These are phyloP conservation scores for Volucella inflata DNA, from an alignment of 2,888 invertebrate genomes.

Conservation along the genomic window DNA sequence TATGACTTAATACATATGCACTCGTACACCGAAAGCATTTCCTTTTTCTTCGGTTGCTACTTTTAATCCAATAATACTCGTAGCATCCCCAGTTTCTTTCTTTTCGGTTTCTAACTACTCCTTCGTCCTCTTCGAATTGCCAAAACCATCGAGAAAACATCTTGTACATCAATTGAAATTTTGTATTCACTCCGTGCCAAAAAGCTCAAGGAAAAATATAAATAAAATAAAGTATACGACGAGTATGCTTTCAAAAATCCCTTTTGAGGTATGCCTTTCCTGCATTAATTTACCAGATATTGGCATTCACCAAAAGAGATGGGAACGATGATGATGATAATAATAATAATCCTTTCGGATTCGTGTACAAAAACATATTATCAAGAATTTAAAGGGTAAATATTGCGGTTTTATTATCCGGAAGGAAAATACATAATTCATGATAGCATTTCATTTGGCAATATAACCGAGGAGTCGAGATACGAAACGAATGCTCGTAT, in stretches of 20 bases:
- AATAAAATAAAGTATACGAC: background rate
- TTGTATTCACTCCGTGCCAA: conserved; percentile 72
- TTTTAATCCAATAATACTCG: too few species aligned
- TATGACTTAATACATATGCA: too few species aligned
- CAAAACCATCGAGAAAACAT: conserved; percentile 38
- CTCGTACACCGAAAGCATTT: too few species aligned
- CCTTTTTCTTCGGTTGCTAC: too few species aligned
- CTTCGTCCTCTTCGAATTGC: conserved; percentile 1
- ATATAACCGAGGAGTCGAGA: conserved; percentile 64
- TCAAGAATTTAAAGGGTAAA: conserved; percentile 76
- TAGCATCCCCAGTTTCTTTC: background rate
- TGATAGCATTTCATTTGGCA: conserved; percentile 73
- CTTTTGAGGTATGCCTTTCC: conserved; percentile 62
- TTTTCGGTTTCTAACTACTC: background rate
- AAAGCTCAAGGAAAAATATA: conserved; percentile 66
- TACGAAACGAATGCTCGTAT: conserved; percentile 20
- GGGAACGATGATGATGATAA: conserved; percentile 69
- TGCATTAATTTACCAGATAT: conserved; percentile 74
- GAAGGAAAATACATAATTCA: conserved; percentile 75
- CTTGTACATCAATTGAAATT: conserved; percentile 70
- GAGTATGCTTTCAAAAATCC: conserved; percentile 34
- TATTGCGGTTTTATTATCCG: conserved; percentile 76
- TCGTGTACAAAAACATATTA: conserved; percentile 75
- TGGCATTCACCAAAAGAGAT: conserved; percentile 71
- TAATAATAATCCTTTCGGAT: conserved; percentile 74